Evolutionary conservation across 2,113 vertebrate genomes (phyloP).

Genomic region (Silurus glanis): DNA sequence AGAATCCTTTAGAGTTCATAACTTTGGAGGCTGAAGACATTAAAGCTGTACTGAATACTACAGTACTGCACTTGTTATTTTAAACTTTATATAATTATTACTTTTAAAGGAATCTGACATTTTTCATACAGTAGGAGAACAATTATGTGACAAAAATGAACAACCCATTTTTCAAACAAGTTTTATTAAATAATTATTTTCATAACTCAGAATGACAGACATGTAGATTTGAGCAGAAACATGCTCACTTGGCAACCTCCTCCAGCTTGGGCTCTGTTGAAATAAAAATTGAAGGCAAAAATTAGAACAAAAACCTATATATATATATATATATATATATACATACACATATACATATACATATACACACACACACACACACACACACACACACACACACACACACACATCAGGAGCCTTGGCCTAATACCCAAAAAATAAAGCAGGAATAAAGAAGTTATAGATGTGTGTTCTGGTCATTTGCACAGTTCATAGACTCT

Average conservation of each 20-base stretch:
- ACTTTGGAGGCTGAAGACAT: not conserved
- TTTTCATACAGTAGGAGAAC: not conserved
- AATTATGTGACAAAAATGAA: not conserved
- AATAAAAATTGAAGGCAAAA: not conserved
- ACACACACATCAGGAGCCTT: not conserved
- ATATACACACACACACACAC: too few relatives aligned
- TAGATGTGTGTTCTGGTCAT: not conserved
- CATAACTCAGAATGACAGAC: constrained; percentile 21
- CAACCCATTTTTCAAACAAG: constrained; percentile 5
- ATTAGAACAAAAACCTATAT: not conserved
- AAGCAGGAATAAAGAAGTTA: not conserved
- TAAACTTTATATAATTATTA: not conserved
- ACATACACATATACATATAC: too few relatives aligned
- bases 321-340: too few relatives aligned
- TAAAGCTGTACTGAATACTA: not conserved
- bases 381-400: too few relatives aligned
- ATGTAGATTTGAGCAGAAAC: not conserved
- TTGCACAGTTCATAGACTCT: too few relatives aligned
- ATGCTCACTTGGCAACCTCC: constrained; percentile 65
- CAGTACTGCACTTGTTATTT: not conserved
- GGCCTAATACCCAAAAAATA: not conserved
- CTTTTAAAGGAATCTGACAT: not conserved
- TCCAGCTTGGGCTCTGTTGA: constrained; percentile 70
- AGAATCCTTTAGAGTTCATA: not conserved
- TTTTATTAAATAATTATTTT: constrained; percentile 51